Conservation (phyloP, 2,888 invertebrate genomes). For the Ashinkailepas kermadecensis region DNA sequence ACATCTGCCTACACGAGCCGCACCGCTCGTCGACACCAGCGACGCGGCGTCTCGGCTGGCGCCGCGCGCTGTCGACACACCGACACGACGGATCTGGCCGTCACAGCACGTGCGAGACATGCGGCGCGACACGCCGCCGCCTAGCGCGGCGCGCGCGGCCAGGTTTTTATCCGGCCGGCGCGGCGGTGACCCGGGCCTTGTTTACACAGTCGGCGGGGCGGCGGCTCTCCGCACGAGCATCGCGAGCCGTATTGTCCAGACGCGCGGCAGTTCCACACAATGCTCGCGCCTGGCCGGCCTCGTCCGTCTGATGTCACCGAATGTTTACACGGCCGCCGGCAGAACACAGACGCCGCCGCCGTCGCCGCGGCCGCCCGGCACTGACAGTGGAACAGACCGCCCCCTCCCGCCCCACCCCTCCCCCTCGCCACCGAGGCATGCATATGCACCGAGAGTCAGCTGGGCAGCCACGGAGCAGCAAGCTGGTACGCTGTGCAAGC, state of each 20-base stretch:
- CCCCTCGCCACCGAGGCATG: background rate
- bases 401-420: background rate
- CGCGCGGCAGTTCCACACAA: background rate
- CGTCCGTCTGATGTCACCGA: background rate
- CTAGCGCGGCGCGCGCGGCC: background rate
- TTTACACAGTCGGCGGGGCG: background rate
- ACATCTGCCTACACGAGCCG: background rate
- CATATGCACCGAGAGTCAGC: too few species aligned
- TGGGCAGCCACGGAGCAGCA: background rate
- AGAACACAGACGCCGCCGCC: background rate
- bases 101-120: background rate
- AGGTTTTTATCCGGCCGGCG: background rate
- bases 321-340: background rate
- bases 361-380: background rate
- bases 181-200: background rate
- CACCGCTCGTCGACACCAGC: background rate
- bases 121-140: background rate
- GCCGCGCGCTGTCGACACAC: background rate
- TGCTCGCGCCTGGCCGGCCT: background rate
- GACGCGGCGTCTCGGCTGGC: background rate
- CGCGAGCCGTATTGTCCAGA: background rate
- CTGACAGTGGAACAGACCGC: background rate
- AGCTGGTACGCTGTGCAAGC: background rate
- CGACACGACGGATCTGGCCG: background rate
- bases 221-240: background rate